phyloP scores from a whole-genome alignment of 2,797 vertebrate species.

The Poecilia wingei region DNA sequence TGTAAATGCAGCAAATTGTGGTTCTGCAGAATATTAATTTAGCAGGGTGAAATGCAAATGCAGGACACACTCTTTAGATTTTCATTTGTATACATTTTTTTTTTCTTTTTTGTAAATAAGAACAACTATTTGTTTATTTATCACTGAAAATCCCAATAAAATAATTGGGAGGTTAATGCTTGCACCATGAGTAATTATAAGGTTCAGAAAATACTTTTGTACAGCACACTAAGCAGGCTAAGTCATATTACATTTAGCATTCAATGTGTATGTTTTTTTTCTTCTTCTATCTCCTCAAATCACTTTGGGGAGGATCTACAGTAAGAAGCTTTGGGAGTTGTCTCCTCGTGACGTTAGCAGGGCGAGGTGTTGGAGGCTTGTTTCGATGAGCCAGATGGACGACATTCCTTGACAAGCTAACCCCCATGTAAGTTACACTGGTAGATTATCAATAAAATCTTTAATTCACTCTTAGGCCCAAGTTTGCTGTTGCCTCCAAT shows the following conservation, averaged over 20 bases:
- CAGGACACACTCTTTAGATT: not conserved
- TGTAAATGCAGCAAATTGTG: not conserved
- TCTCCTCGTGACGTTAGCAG: slow-evolving; percentile 35
- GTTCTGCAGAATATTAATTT: not conserved
- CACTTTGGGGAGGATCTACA: not conserved
- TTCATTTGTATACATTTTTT: too few relatives aligned
- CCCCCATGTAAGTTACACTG: slow-evolving; percentile 11
- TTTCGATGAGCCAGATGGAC: slow-evolving; percentile 67
- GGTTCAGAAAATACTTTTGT: not conserved
- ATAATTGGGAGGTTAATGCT: not conserved
- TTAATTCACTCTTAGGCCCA: not conserved
- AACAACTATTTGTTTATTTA: not conserved
- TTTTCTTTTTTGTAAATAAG: too few relatives aligned
- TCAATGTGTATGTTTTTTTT: too few relatives aligned
- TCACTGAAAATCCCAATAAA: not conserved
- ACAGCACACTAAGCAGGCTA: not conserved
- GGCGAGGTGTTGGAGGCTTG: slow-evolving; percentile 39
- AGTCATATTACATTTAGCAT: not conserved
- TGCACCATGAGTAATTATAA: not conserved
- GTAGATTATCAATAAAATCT: not conserved
- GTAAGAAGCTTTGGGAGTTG: slow-evolving; percentile 40
- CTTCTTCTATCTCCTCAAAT: not conserved
- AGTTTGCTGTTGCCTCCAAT: too few relatives aligned
- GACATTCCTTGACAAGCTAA: slow-evolving; percentile 66
- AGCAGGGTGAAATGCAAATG: not conserved